Evolutionary conservation across 37 sponge, comb jelly and placozoan species (phyloP).

Genomic region (Spongilla lacustris): DNA sequence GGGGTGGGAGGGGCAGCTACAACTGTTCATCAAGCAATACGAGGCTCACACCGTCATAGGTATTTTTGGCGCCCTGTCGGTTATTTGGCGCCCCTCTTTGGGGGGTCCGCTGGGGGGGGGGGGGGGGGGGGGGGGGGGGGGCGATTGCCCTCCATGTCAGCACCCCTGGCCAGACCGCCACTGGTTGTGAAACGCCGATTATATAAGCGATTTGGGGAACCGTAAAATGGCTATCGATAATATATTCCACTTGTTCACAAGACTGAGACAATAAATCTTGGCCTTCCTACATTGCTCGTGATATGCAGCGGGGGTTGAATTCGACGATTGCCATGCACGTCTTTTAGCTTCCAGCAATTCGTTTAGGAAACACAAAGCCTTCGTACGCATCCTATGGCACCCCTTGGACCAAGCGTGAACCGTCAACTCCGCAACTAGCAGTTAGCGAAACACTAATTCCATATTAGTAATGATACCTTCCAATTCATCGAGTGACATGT

Average conservation of each 20-base stretch:
- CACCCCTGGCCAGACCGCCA: no score
- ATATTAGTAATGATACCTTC: background rate
- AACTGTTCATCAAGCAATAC: no score
- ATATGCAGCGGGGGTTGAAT: background rate
- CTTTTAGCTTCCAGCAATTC: background rate
- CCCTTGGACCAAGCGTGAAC: background rate
- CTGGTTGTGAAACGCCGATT: no score
- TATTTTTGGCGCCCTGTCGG: no score
- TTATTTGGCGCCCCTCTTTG: no score
- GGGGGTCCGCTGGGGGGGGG: no score
- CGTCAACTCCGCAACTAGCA: no score
- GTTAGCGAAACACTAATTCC: background rate
- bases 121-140: no score
- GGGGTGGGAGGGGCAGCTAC: no score
- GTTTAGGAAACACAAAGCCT: background rate
- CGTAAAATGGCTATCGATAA: slow-evolving; percentile 3
- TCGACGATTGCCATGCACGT: background rate
- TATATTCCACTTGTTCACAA: background rate
- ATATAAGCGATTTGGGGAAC: slow-evolving; percentile 36
- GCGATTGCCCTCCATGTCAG: no score
- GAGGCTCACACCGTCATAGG: no score
- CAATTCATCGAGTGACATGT: background rate
- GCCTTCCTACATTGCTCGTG: slow-evolving; percentile 9
- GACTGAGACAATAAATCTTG: slow-evolving; percentile 4
- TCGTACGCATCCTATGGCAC: no score